These are phyloP conservation scores for Drosophila melanosoma DNA, from an alignment of 2,888 invertebrate genomes.

Conservation along the genomic window DNA sequence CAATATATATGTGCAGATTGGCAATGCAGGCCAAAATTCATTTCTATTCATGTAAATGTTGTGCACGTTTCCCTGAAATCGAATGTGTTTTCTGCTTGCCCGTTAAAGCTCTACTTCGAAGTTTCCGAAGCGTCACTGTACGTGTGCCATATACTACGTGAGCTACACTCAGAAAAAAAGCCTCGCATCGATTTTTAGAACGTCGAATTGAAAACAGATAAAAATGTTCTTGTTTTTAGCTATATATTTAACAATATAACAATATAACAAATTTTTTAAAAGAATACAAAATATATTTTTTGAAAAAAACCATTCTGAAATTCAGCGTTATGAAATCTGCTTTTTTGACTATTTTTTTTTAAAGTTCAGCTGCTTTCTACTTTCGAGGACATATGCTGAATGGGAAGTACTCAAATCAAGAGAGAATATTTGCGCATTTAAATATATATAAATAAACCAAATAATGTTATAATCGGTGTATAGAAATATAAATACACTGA, in stretches of 20 bases:
- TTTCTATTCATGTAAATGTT: slow-evolving; percentile 10
- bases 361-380: neutral
- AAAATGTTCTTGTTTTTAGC: neutral
- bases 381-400: neutral
- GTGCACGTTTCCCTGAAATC: slow-evolving; percentile 7
- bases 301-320: neutral
- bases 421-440: neutral
- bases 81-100: neutral
- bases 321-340: neutral
- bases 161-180: neutral
- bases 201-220: neutral
- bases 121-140: slow-evolving; percentile 7
- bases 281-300: no score
- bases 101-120: neutral
- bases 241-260: no score
- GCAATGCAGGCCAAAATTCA: neutral
- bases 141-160: slow-evolving; percentile 13
- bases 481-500: no score
- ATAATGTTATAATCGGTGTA: neutral
- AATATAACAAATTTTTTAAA: no score
- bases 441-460: neutral
- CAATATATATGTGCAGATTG: slow-evolving; percentile 3
- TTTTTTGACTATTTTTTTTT: neutral
- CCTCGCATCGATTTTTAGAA: neutral
- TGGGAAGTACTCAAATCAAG: neutral